Base-by-base conservation (phyloP, 2,113 vertebrate species). In the Lampris incognitus region DNA sequence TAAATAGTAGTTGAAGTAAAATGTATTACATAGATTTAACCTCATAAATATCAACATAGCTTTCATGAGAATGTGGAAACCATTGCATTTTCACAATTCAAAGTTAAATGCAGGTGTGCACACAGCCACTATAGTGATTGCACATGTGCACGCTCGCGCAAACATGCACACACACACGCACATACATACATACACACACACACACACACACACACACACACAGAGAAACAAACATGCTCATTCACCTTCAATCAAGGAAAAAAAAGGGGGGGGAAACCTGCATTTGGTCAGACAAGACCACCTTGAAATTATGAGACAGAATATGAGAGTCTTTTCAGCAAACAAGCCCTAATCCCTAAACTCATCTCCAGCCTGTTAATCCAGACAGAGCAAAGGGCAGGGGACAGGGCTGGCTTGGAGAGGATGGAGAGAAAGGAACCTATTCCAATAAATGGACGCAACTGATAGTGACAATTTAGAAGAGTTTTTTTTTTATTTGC, bases 261-360 rank as follows among this genome's bases (percentile, higher is more conserved):
- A 39, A 59, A 8, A 4, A 7, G 7, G 40, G 37, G 37, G 37
- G 9, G 5, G 9, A 59, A 8, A 4, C 7, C 57, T 39, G 57
- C 38, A n/a, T 57, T 75, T 42, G 52, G 56, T 56, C 72, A 41
- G 52, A 2, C 11, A 67, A 55, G 37, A 49, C 40, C 57, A 65
- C 71, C 48, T 69, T 49, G 52, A 82, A 60, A 79, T 59, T 39
- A 13, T 48, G 69, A 85, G 46, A 48, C 50, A 61, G 55, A 40
- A 63, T 56, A 44, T 79, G 71, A 62, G 67, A 2, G 1, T 69
- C 67, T 73, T 72, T 64, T 78, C 61, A 74, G 64, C 79, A 90
- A 90, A 90, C 82, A 86, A 62, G 41, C 62, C 57, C 72, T 83
- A 86, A 87, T 87, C 83, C 82, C 41, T 54, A 75, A 72, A 64